Evolutionary conservation across 2,113 vertebrate species (phyloP).

Genomic region (Osmerus eperlanus): DNA sequence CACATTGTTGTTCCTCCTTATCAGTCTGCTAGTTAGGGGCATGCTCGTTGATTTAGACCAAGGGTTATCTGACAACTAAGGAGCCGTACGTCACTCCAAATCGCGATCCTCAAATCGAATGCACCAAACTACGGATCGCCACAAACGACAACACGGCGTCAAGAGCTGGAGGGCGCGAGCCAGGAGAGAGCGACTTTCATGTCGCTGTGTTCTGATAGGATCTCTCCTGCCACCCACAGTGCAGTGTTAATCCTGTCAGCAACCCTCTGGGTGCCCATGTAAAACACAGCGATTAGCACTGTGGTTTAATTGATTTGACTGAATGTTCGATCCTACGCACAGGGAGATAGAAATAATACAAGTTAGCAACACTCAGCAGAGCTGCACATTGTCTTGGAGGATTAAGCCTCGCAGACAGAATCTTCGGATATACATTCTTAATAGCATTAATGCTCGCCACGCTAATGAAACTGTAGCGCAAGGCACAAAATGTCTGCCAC

Average conservation of each 20-base stretch:
- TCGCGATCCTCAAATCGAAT: too few relatives aligned
- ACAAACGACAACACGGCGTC: background rate
- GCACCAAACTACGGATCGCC: too few relatives aligned
- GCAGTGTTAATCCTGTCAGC: constrained; percentile 28
- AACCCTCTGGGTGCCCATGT: constrained; percentile 25
- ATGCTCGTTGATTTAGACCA: too few relatives aligned
- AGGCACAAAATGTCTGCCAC: too few relatives aligned
- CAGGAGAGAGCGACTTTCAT: too few relatives aligned
- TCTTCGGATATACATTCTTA: constrained; percentile 4
- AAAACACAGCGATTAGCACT: constrained; percentile 34
- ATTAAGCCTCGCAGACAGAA: constrained; percentile 1
- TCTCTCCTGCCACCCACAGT: constrained; percentile 18
- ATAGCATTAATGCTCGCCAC: background rate
- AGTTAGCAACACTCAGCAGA: background rate
- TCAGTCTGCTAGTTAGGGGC: too few relatives aligned
- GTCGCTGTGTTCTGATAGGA: background rate
- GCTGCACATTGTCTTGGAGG: background rate
- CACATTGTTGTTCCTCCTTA: too few relatives aligned
- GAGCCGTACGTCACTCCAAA: too few relatives aligned
- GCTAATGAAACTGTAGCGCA: too few relatives aligned
- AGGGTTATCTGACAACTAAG: too few relatives aligned
- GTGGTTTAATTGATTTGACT: constrained; percentile 38
- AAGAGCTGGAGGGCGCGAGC: background rate
- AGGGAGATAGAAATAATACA: constrained; percentile 20
- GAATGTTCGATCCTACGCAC: constrained; percentile 13